Conservation (phyloP, 2,113 vertebrate genomes). For the Semicossyphus pulcher region DNA sequence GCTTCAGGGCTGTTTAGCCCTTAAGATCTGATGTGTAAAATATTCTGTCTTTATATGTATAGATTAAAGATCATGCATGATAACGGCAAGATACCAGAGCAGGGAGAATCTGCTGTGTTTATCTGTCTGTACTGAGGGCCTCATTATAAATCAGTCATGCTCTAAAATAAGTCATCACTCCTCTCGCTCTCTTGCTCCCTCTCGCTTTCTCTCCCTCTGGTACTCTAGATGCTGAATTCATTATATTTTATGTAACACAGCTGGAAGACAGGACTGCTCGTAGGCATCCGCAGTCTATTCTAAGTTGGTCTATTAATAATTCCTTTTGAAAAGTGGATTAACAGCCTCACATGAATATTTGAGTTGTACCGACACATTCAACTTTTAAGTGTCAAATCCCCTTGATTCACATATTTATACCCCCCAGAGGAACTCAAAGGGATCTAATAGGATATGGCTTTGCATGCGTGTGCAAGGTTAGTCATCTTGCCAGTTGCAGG, state of each 20-base stretch:
- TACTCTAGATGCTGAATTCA: conserved; percentile 56
- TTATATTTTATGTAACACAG: conserved; percentile 69
- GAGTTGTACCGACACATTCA: conserved; percentile 28
- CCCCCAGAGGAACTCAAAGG: conserved; percentile 12
- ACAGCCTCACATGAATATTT: conserved; percentile 32
- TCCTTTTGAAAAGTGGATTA: conserved; percentile 63
- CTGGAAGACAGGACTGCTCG: conserved; percentile 54
- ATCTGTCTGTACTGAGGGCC: not conserved
- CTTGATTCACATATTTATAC: conserved; percentile 8
- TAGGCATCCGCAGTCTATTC: conserved; percentile 58
- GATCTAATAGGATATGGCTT: conserved; percentile 15
- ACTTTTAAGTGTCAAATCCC: conserved; percentile 29
- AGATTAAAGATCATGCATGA: not conserved
- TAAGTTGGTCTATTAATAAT: conserved; percentile 70
- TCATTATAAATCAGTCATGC: conserved; percentile 19
- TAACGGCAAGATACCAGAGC: conserved; percentile 2
- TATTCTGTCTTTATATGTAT: not conserved
- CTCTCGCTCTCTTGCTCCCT: not conserved
- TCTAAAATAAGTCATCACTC: conserved; percentile 15
- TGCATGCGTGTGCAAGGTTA: conserved; percentile 5
- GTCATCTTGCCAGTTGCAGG: not conserved
- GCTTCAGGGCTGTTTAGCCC: conserved; percentile 5
- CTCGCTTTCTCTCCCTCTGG: not conserved
- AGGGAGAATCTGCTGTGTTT: not conserved
- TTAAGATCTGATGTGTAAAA: conserved; percentile 9